Conservation (phyloP, 2,113 vertebrate species). For the Tonatia bakeri region DNA sequence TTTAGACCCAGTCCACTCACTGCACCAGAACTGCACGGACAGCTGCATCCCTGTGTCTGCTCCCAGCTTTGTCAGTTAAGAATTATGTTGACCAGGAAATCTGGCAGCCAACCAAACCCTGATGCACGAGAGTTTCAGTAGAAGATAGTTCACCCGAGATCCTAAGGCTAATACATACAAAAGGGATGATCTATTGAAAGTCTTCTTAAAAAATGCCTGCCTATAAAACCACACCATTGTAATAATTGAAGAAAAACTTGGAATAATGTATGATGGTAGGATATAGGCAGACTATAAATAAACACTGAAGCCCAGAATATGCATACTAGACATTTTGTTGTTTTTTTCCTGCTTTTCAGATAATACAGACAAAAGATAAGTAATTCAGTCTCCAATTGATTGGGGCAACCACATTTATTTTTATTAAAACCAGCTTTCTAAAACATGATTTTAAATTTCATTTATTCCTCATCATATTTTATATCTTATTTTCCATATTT, state of each 20-base stretch:
- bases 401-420: background rate
- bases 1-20: background rate
- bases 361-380: background rate
- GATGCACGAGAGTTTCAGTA: background rate
- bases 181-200: background rate
- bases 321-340: background rate
- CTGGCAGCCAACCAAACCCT: background rate
- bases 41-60: background rate
- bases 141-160: background rate
- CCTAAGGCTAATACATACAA: background rate
- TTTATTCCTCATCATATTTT: background rate
- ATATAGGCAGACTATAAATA: background rate
- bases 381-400: background rate
- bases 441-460: background rate
- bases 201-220: background rate
- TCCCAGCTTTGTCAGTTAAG: background rate
- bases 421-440: background rate
- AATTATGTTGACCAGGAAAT: background rate
- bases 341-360: background rate
- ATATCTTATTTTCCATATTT: background rate
- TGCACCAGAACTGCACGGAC: background rate
- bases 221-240: background rate
- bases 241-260: background rate
- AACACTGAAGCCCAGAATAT: background rate
- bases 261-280: background rate